A percentile compares a stretch with the other conserved stretches of the same genome.
phyloP scores from a whole-genome alignment of 2,113 vertebrate species.

The Elaphurus davidianus region DNA sequence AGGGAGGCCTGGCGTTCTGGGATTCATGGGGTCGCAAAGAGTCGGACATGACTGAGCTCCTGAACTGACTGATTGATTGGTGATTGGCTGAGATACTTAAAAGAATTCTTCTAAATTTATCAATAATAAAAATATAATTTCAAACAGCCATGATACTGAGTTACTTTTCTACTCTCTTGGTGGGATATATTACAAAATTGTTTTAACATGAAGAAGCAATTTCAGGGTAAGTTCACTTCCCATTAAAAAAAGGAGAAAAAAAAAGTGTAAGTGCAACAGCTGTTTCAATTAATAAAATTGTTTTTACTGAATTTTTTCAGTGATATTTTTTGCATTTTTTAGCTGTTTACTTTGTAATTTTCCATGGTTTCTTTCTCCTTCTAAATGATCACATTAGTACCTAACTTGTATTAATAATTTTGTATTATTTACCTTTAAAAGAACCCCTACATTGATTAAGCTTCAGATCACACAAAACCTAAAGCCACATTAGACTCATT shows the following conservation, averaged over 20 bases:
- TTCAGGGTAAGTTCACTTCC: not conserved
- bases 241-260: not conserved
- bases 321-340: not conserved
- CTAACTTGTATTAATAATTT: not conserved
- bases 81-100: not conserved
- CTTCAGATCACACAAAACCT: not conserved
- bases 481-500: not conserved
- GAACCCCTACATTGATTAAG: not conserved
- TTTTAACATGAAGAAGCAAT: not conserved
- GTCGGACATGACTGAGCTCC: too few species aligned
- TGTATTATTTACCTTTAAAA: not conserved
- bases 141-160: not conserved
- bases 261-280: not conserved
- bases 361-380: not conserved
- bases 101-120: not conserved
- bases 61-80: too few species aligned
- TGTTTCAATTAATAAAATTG: not conserved
- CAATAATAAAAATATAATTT: conserved; percentile 15
- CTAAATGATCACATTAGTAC: not conserved
- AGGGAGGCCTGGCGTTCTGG: too few species aligned
- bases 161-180: not conserved
- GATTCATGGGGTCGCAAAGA: too few species aligned
- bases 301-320: not conserved
- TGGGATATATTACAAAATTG: not conserved
- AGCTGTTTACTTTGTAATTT: not conserved